These are phyloP conservation scores for Amphilophus citrinellus DNA, from an alignment of 2,113 vertebrate genomes.

Conservation along the genomic window DNA sequence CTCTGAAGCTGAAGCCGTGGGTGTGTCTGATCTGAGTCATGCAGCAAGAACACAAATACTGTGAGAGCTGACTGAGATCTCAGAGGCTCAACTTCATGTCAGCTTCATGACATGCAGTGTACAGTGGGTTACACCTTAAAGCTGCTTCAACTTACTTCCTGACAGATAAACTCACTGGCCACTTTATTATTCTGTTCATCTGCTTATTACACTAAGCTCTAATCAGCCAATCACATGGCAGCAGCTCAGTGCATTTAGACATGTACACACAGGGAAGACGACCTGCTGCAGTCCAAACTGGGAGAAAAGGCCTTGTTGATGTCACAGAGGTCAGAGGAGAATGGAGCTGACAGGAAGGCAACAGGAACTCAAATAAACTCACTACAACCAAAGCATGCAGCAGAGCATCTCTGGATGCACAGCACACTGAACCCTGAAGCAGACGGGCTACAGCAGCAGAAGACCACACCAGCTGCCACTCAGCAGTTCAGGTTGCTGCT, in stretches of 20 bases:
- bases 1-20: not conserved
- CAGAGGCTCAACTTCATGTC: not conserved
- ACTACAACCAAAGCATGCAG: not conserved
- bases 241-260: no score
- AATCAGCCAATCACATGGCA: not conserved
- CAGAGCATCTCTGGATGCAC: not conserved
- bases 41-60: no score
- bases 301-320: no score
- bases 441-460: not conserved
- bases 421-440: not conserved
- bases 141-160: not conserved
- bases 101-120: not conserved
- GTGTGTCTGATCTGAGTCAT: conserved; percentile 8
- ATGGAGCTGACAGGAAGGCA: not conserved
- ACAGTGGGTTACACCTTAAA: not conserved
- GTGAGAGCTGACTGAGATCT: not conserved
- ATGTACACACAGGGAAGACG: no score
- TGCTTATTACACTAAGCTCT: not conserved
- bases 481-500: accelerated
- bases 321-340: no score
- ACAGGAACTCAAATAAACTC: accelerated
- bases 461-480: not conserved
- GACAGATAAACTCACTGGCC: not conserved
- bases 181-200: not conserved
- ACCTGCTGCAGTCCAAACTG: not conserved